Percentiles rank a stretch among this genome's conserved stretches.
Conservation (phyloP, 2,797 vertebrate genomes). For the Trachurus trachurus region DNA sequence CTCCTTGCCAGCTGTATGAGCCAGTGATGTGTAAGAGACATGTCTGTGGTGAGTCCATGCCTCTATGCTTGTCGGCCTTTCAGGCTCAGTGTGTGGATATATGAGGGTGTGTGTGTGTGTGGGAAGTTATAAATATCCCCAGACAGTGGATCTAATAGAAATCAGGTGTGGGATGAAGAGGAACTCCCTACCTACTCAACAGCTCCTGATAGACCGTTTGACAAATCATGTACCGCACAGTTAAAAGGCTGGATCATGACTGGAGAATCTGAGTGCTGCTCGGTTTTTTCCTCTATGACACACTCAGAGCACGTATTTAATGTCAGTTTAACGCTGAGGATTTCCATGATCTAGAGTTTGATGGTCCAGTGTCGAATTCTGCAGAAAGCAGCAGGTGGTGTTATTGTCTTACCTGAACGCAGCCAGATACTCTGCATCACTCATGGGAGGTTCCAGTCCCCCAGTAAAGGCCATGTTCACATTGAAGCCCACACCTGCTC, state of each 20-base stretch:
- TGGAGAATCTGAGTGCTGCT: neutral
- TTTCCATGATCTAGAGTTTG: neutral
- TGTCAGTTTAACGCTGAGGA: neutral
- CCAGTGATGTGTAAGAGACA: constrained; percentile 38
- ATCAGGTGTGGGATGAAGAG: constrained; percentile 63
- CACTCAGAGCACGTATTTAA: neutral
- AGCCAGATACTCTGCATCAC: constrained; percentile 93
- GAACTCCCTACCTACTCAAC: constrained; percentile 55
- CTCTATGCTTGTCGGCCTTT: constrained; percentile 12
- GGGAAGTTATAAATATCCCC: constrained; percentile 74
- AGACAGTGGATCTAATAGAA: constrained; percentile 73
- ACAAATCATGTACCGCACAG: constrained; percentile 12
- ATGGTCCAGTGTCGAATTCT: neutral
- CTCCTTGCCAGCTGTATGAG: constrained; percentile 53
- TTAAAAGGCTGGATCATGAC: neutral
- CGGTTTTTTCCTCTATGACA: neutral
- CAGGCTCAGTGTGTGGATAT: neutral
- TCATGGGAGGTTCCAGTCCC: constrained; percentile 95
- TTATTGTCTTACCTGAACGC: constrained; percentile 92
- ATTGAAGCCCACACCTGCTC: constrained; percentile 93
- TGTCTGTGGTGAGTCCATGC: constrained; percentile 32
- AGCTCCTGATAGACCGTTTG: constrained; percentile 40
- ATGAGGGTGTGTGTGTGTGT: constrained; percentile 14
- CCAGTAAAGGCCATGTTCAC: constrained; percentile 98
- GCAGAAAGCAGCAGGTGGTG: neutral